Percentiles rank a stretch among this genome's conserved stretches.
Evolutionary conservation across 2,888 invertebrate genomes (phyloP).

Genomic region (Hyles lineata): DNA sequence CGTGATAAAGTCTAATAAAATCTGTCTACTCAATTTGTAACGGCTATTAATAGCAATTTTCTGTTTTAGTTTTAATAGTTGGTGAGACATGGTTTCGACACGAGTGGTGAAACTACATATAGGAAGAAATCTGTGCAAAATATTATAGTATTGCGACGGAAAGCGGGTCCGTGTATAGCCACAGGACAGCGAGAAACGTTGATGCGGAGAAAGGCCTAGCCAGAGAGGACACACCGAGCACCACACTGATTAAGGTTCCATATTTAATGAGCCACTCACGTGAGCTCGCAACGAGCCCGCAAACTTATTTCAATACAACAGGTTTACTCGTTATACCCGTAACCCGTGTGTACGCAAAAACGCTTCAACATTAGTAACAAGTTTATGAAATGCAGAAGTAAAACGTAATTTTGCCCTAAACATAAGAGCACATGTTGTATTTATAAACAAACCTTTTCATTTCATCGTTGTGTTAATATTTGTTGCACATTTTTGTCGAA

Average conservation of each 20-base stretch:
- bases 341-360: constrained; percentile 40
- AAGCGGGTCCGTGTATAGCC: constrained; percentile 41
- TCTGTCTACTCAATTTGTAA: constrained; percentile 47
- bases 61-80: constrained; percentile 38
- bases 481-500: not conserved
- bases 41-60: constrained; percentile 45
- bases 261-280: constrained; percentile 81
- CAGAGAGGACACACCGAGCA: constrained; percentile 67
- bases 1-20: constrained; percentile 50
- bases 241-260: constrained; percentile 80
- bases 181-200: constrained; percentile 58
- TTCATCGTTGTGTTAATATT: not conserved
- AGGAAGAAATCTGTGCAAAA: not conserved
- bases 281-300: constrained; percentile 65
- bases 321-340: constrained; percentile 63
- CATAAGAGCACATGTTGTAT: no score
- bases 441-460: not conserved
- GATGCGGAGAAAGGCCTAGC: constrained; percentile 58
- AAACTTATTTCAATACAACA: constrained; percentile 76
- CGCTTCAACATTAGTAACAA: constrained; percentile 11
- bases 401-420: no score
- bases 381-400: not conserved
- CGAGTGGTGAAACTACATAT: not conserved
- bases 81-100: no score
- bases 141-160: not conserved